Evolutionary conservation across 2,113 vertebrate genomes (phyloP), one percentile per base, ranked within the genome.

Genomic region (Boulengeromyrus knoepffleri): DNA sequence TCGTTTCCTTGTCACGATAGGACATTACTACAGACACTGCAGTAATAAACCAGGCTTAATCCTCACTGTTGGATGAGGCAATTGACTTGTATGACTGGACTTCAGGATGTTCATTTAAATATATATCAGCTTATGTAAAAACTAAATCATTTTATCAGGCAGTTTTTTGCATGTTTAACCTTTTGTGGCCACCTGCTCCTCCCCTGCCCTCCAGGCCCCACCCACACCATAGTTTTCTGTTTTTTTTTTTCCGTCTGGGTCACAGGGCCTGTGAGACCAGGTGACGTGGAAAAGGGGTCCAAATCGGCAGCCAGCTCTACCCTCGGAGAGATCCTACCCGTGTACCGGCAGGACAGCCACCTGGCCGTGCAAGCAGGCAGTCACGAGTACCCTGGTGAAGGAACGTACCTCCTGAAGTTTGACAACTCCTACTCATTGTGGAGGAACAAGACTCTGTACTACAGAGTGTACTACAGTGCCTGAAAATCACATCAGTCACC

Each of bases 391-490:
- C 98, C 98, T 2, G 99, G 99, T 3, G 97, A 99, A 91, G 99
- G 99, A 93, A 97, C 99, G 66, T 99, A 99, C 94, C 96, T 98
- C 92, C 95, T 99, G 49, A 99, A 99, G 93, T 99, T 99, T 6
- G 99, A 99, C 94, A 99, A 99, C 95, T 99, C 99, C 0, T 99
- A 99, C 94, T 99, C 98, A 1, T 96, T 99, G 42, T 98, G 99
- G 92, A 96, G 99, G 93, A 99, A 99, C 92, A 99, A 99, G 96
- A 99, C 97, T 90, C 97, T 99, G 27, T 99, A 98, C 95, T 99
- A 99, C 94, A 98, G 97, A 12, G 93, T 99, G 91, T 99, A 98
- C 94, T 99, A 99, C 92, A 98, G 97, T 95, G 95, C 93, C 94
- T 97, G 91, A 96, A 88, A 92, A 89, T 56, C 85, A 89, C 86